Percentiles rank a stretch among this genome's conserved stretches.
Conservation (phyloP, 2,113 vertebrate genomes). For the Hyperopisus bebe region DNA sequence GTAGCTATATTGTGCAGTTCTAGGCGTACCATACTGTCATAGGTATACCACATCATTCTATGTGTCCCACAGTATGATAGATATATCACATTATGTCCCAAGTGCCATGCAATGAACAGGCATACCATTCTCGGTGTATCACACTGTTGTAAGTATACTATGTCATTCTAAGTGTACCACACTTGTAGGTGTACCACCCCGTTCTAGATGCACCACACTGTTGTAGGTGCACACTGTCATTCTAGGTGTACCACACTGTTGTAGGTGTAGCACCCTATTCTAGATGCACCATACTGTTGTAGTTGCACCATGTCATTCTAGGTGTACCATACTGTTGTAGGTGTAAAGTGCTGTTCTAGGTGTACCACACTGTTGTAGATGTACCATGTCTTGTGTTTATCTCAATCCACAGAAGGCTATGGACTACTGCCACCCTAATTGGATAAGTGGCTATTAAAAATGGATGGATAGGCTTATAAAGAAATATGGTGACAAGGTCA, state of each 20-base stretch:
- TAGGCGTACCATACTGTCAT: too few relatives aligned
- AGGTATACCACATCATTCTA: too few relatives aligned
- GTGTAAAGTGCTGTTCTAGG: background rate
- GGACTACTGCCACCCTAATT: background rate
- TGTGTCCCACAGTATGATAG: too few relatives aligned
- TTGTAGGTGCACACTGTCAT: too few relatives aligned
- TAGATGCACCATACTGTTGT: background rate
- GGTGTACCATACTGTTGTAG: background rate
- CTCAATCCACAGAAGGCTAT: background rate
- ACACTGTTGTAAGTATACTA: background rate
- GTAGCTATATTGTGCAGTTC: too few relatives aligned
- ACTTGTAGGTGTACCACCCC: background rate
- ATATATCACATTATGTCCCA: too few relatives aligned
- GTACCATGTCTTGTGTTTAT: background rate
- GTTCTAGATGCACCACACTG: too few relatives aligned
- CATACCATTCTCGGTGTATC: too few relatives aligned
- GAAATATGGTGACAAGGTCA: conserved; percentile 1
- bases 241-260: background rate
- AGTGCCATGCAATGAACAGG: too few relatives aligned
- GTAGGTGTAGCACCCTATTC: background rate
- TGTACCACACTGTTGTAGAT: background rate
- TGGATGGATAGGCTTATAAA: background rate
- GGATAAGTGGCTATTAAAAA: background rate
- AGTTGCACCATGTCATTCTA: background rate
- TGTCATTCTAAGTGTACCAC: background rate